Evolutionary conservation across 2,113 vertebrate species (phyloP).

Genomic region (Atlantisia rogersi): DNA sequence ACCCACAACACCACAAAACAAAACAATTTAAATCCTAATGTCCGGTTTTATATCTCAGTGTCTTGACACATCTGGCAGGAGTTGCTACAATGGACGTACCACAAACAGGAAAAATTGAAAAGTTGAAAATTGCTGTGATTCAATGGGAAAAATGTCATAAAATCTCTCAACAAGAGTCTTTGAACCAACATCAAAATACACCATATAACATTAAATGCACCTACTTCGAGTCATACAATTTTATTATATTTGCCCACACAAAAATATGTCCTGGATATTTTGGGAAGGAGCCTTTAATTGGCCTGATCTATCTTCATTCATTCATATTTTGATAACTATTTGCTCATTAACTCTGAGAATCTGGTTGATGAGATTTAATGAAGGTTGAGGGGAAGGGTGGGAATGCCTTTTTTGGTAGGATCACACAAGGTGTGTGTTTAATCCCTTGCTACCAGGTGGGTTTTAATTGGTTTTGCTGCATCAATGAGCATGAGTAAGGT

Average conservation of each 20-base stretch:
- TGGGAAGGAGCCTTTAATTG: neutral
- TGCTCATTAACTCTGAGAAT: neutral
- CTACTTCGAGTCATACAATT: neutral
- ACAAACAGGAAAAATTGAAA: constrained; percentile 19
- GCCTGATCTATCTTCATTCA: neutral
- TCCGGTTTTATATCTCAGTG: neutral
- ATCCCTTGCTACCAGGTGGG: neutral
- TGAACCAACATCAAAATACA: neutral
- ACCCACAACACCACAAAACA: neutral
- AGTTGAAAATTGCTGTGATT: neutral
- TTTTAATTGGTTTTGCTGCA: neutral
- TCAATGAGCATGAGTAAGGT: neutral
- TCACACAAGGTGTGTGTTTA: neutral
- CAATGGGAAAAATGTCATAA: neutral
- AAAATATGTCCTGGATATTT: neutral
- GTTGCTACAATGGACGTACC: constrained; percentile 1
- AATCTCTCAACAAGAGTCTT: neutral
- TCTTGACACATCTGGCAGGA: neutral
- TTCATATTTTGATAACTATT: neutral
- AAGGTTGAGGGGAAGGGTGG: neutral
- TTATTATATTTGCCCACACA: neutral
- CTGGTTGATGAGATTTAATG: neutral
- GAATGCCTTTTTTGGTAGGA: neutral
- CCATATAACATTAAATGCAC: neutral
- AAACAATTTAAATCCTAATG: constrained; percentile 30